Conservation (phyloP, 1,140 invertebrate genomes). For the Sipha flava region DNA sequence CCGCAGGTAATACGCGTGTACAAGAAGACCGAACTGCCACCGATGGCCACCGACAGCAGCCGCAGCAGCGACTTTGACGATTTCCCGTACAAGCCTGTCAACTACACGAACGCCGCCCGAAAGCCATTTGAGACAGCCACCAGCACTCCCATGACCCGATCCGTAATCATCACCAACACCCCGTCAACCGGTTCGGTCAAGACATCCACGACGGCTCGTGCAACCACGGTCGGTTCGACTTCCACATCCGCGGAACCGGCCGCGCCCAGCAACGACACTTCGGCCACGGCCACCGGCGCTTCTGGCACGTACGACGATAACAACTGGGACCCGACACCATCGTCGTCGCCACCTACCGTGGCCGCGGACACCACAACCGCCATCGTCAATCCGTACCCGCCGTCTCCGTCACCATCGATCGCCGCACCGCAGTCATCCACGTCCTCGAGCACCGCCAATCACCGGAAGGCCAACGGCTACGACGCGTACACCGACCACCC, state of each 20-base stretch:
- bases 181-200: too few relatives aligned
- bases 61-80: constrained; percentile 25
- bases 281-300: constrained; percentile 24
- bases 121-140: not conserved
- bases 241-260: too few relatives aligned
- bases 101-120: not conserved
- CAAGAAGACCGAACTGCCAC: constrained; percentile 24
- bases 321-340: constrained; percentile 18
- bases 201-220: too few relatives aligned
- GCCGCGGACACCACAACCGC: constrained; percentile 37
- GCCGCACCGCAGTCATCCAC: too few relatives aligned
- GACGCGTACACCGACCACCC: not conserved
- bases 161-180: constrained; percentile 27
- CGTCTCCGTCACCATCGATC: too few relatives aligned
- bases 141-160: constrained; percentile 36
- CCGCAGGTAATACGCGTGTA: not conserved
- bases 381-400: too few relatives aligned
- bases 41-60: constrained; percentile 36
- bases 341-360: constrained; percentile 37
- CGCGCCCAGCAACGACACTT: too few relatives aligned
- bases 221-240: too few relatives aligned
- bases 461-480: not conserved
- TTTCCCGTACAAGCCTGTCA: not conserved
- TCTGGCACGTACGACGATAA: too few relatives aligned
- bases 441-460: too few relatives aligned